A percentile compares a stretch with the other conserved stretches of the same genome.
Conservation (phyloP, 2,113 vertebrate genomes). For the Ceyx cyanopectus region DNA sequence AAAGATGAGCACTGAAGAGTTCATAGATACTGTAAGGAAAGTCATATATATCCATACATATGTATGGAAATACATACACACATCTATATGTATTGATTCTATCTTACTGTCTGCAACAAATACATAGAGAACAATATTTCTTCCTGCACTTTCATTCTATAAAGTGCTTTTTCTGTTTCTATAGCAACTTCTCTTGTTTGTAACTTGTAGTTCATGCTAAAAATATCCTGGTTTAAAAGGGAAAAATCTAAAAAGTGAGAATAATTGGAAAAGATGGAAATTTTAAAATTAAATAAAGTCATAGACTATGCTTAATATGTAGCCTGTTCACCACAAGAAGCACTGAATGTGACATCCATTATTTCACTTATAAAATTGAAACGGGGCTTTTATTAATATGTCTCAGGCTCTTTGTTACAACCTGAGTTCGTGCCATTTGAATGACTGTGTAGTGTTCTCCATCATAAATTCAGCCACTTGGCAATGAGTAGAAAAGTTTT, state of each 20-base stretch:
- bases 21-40: neutral
- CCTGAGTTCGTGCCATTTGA: constrained; percentile 37
- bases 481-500: neutral
- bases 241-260: constrained; percentile 61
- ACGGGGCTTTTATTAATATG: constrained; percentile 40
- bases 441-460: constrained; percentile 41
- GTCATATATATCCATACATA: neutral
- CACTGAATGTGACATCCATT: constrained; percentile 37
- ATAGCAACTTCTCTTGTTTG: constrained; percentile 80
- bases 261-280: constrained; percentile 48
- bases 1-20: neutral
- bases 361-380: constrained; percentile 53
- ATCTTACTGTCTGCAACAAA: neutral
- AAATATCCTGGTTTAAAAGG: constrained; percentile 70
- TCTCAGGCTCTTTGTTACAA: constrained; percentile 39
- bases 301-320: constrained; percentile 40
- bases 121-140: constrained; percentile 63
- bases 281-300: constrained; percentile 63
- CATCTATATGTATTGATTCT: constrained; percentile 20
- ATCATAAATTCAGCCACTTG: constrained; percentile 44
- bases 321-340: constrained; percentile 42
- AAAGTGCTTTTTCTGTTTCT: constrained; percentile 74
- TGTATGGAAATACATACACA: neutral
- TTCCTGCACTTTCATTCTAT: constrained; percentile 45
- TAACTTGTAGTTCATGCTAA: constrained; percentile 69